phyloP scores from a whole-genome alignment of 1,140 invertebrate genomes.

The Ridgeia piscesae region DNA sequence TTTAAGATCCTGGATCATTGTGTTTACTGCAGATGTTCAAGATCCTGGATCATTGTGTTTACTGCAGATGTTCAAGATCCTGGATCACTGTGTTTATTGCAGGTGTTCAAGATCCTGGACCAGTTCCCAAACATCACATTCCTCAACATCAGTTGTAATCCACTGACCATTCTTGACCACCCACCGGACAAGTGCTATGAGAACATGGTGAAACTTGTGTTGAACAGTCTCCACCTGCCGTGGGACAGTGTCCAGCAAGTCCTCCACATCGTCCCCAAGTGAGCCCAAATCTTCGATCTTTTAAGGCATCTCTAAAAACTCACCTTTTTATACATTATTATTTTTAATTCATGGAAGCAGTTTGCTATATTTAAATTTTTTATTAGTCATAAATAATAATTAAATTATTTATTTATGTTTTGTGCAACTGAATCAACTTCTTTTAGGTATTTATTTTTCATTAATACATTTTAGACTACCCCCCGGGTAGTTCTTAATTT shows the following conservation, averaged over 20 bases:
- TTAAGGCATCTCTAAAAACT: background rate
- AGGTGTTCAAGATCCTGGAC: slow-evolving; percentile 81
- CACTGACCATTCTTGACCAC: slow-evolving; percentile 55
- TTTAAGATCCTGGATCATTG: background rate
- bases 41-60: background rate
- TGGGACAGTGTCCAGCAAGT: slow-evolving; percentile 81
- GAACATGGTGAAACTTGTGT: slow-evolving; percentile 72
- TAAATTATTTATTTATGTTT: too few species aligned
- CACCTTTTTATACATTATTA: too few species aligned
- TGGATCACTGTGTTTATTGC: slow-evolving; percentile 40
- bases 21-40: background rate
- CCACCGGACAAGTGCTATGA: slow-evolving; percentile 44
- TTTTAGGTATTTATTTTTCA: too few species aligned
- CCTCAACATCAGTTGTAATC: slow-evolving; percentile 88
- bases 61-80: background rate
- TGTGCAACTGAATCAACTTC: too few species aligned
- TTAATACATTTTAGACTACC: too few species aligned
- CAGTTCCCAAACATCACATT: slow-evolving; percentile 85
- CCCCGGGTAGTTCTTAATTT: too few species aligned
- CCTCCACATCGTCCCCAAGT: slow-evolving; percentile 70
- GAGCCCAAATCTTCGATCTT: slow-evolving; percentile 19
- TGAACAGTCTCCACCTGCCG: slow-evolving; percentile 82
- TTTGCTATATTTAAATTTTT: too few species aligned
- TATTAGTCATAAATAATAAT: too few species aligned
- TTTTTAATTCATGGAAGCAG: too few species aligned